Evolutionary conservation across 92 coral and sea anemone species (phyloP), one percentile per base, ranked within the genome.

Genomic region (Blastomussa wellsi): DNA sequence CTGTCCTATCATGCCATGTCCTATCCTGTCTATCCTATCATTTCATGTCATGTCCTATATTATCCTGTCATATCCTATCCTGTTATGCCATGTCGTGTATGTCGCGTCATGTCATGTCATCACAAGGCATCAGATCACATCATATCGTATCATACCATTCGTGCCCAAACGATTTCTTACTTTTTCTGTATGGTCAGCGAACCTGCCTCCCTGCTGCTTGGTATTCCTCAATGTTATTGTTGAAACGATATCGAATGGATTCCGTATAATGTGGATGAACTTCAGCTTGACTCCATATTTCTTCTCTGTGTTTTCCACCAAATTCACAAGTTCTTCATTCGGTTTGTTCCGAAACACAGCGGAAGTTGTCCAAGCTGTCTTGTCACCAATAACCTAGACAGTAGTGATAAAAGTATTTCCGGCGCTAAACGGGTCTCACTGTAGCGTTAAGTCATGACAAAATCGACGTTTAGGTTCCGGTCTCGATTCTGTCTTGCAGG

Each of bases 171-270:
- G 7, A 8, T 28, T 7, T 41, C 79, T 49, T 42, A 47, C 55
- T n/a, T 49, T 74, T 9, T 49, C 22, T 14, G 62, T 13, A 20
- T 74, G 79, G 20, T 77, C 47, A 22, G n/a, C 48, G 31, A 77
- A 77, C 48, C 81, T 55, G 75, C 75, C 75, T 36, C 75, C 75
- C 14, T 20, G 4, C 68, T 48, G 62, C 7, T 75, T 75, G 24
- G 59, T 75, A 26, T 49, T 44, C 12, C 81, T 55, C 47, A 77
- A 55, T 32, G 67, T 52, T 53, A 77, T 77, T 22, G 81, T 77
- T 55, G 81, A 77, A 32, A 77, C 69, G 47, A 77, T 77, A 28
- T 77, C 81, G 19, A 77, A 77, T 31, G 81, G 81, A 55, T 77
- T 77, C 41, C 81, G 24, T 33, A 57, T 77, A 2, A 77, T 53